These are phyloP conservation scores for Vandiemenella viatica DNA, from an alignment of 2,888 invertebrate genomes.

Conservation along the genomic window DNA sequence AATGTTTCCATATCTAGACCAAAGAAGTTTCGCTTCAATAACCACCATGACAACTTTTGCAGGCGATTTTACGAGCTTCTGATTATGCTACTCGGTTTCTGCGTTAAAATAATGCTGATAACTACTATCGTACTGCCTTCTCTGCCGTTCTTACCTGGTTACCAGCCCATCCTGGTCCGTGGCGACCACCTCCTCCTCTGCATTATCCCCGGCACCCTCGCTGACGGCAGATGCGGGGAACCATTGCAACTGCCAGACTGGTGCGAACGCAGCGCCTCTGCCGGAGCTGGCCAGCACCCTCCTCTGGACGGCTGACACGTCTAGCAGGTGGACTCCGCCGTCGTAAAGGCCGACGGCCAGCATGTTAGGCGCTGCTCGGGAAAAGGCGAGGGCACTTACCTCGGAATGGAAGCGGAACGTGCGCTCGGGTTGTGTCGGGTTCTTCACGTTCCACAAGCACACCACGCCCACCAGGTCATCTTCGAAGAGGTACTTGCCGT, in stretches of 20 bases:
- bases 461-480: constrained; percentile 45
- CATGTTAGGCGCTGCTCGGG: constrained; percentile 46
- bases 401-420: constrained; percentile 44
- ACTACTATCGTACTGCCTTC: no score
- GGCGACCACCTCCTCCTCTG: constrained; percentile 38
- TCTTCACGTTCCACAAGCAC: constrained; percentile 56
- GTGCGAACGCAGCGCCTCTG: constrained; percentile 46
- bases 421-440: constrained; percentile 61
- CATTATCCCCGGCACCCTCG: constrained; percentile 15
- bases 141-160: constrained; percentile 35
- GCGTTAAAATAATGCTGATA: no score
- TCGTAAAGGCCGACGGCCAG: constrained; percentile 60
- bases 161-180: constrained; percentile 46
- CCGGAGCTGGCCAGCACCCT: constrained; percentile 38
- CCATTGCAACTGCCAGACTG: constrained; percentile 53
- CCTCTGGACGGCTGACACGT: constrained; percentile 39
- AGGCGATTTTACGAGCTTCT: no score
- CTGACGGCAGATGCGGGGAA: no score
- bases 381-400: constrained; percentile 55
- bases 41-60: no score
- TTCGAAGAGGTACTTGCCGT: constrained; percentile 48
- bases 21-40: no score
- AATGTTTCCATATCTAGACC: no score
- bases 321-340: constrained; percentile 54
- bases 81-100: no score